phyloP scores from a whole-genome alignment of 2,888 invertebrate species.

The Hirtodrosophila confusa region DNA sequence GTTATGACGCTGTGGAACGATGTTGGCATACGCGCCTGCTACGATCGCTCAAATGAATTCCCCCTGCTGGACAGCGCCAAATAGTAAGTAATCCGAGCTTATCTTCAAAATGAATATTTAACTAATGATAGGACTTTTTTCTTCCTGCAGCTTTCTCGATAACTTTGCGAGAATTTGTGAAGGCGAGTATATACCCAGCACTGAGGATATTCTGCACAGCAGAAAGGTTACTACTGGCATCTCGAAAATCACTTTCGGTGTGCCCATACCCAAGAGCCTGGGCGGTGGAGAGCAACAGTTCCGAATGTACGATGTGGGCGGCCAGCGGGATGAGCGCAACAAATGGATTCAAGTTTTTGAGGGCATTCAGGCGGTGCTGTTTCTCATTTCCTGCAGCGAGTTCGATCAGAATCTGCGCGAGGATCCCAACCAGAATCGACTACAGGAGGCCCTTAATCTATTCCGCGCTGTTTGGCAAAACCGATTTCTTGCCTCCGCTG shows the following conservation, averaged over 20 bases:
- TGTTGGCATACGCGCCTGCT: slow-evolving; percentile 88
- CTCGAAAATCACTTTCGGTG: slow-evolving; percentile 90
- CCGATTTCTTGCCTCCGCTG: slow-evolving; percentile 89
- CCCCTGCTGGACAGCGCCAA: slow-evolving; percentile 92
- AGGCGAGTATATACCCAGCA: slow-evolving; percentile 88
- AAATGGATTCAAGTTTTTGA: slow-evolving; percentile 95
- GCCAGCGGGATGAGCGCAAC: slow-evolving; percentile 91
- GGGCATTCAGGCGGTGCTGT: slow-evolving; percentile 92
- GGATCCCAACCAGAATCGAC: slow-evolving; percentile 88
- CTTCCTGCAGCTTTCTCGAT: slow-evolving; percentile 89
- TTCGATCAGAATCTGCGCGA: slow-evolving; percentile 91
- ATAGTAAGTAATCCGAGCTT: slow-evolving; percentile 87
- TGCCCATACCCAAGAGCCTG: slow-evolving; percentile 89
- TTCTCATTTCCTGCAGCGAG: slow-evolving; percentile 91
- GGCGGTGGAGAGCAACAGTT: slow-evolving; percentile 90
- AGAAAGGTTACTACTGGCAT: slow-evolving; percentile 90
- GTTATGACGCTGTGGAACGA: slow-evolving; percentile 89
- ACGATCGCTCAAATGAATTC: slow-evolving; percentile 89
- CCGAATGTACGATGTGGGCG: slow-evolving; percentile 94
- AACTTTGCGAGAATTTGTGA: slow-evolving; percentile 88
- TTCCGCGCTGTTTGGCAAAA: slow-evolving; percentile 92
- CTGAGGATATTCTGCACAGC: slow-evolving; percentile 91
- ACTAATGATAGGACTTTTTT: not conserved
- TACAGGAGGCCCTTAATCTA: slow-evolving; percentile 89
- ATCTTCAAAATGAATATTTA: not conserved